These are phyloP conservation scores for Balearica regulorum DNA, from an alignment of 2,797 vertebrate species.

Conservation along the genomic window DNA sequence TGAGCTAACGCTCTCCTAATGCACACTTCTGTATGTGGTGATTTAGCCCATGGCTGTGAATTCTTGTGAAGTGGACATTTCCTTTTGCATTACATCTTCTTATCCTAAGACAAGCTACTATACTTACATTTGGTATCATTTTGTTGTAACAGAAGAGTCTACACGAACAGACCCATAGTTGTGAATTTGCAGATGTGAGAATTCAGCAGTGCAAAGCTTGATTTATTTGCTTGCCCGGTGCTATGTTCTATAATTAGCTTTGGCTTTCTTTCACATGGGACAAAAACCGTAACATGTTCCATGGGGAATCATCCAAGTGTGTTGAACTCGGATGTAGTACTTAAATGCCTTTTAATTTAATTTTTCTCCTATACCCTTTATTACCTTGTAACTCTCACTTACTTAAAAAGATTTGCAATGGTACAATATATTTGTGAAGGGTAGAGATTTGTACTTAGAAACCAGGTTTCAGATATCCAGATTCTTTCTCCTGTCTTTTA, in stretches of 20 bases:
- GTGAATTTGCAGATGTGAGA: slow-evolving; percentile 42
- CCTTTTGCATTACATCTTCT: neutral
- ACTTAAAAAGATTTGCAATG: slow-evolving; percentile 18
- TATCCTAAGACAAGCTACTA: neutral
- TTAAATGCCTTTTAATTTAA: slow-evolving; percentile 32
- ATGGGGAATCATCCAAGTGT: slow-evolving; percentile 19
- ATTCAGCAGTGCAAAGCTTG: neutral
- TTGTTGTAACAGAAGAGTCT: neutral
- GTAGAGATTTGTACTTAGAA: neutral
- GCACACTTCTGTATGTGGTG: neutral
- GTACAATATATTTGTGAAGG: slow-evolving; percentile 4
- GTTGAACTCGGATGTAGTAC: neutral
- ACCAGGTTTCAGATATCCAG: slow-evolving; percentile 1
- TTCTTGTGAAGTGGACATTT: neutral
- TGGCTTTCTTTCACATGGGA: slow-evolving; percentile 36
- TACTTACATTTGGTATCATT: neutral
- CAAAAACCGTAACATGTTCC: neutral
- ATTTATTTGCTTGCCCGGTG: slow-evolving; percentile 36
- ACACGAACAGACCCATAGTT: neutral
- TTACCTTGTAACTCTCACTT: slow-evolving; percentile 3
- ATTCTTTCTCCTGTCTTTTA: slow-evolving; percentile 13
- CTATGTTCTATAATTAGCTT: slow-evolving; percentile 36
- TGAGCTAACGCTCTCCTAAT: neutral
- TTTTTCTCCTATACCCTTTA: neutral
- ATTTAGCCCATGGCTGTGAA: neutral